Conservation (phyloP, 2,797 vertebrate species). For the Macroramphosus scolopax region DNA sequence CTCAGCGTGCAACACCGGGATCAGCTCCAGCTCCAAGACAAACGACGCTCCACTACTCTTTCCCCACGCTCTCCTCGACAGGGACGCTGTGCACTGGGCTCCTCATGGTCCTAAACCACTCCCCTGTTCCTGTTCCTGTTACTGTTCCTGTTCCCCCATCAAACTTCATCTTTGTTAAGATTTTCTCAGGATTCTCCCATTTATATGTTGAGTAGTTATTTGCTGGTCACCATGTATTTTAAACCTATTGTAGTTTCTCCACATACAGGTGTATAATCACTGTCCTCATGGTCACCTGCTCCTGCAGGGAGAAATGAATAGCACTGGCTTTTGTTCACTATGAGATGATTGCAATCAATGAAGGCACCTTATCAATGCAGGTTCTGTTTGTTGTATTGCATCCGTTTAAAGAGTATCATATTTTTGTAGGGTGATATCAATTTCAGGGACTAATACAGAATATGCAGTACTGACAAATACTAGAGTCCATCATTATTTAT, state of each 20-base stretch:
- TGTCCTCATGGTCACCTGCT: neutral
- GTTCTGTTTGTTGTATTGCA: neutral
- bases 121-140: neutral
- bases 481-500: slow-evolving; percentile 3
- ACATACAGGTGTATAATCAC: neutral
- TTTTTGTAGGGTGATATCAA: too few relatives aligned
- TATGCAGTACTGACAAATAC: neutral
- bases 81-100: slow-evolving; percentile 32
- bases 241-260: too few relatives aligned
- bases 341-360: too few relatives aligned
- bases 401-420: too few relatives aligned
- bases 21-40: slow-evolving; percentile 16
- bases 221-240: neutral
- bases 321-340: too few relatives aligned
- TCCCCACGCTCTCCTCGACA: slow-evolving; percentile 31
- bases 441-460: neutral
- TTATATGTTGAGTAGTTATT: neutral
- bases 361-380: too few relatives aligned
- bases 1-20: slow-evolving; percentile 44
- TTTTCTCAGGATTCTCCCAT: too few relatives aligned
- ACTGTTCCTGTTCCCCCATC: too few relatives aligned
- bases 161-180: neutral
- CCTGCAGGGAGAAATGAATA: neutral
- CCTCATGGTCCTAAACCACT: slow-evolving; percentile 70
- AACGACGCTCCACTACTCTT: slow-evolving; percentile 42